Evolutionary conservation across 2,888 invertebrate species (phyloP), one percentile per base, ranked within the genome.

Genomic region (Amorpha juglandis): DNA sequence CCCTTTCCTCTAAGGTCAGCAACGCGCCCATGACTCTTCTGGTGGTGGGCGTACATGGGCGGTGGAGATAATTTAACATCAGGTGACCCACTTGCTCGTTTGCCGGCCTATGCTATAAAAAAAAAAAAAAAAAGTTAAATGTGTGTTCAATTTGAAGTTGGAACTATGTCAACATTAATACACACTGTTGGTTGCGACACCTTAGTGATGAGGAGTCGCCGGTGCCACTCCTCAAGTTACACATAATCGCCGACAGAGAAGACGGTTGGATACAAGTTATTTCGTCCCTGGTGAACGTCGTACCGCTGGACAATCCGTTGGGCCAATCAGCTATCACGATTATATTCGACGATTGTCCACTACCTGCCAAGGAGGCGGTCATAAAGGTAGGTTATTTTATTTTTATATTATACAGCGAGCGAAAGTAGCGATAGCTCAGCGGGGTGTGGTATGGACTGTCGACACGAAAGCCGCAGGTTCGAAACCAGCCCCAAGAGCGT

Each of bases 251-350:
- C 51, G 98, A 98, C 72, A 96, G 96, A 77, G 98, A 98, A 78
- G 97, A 97, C 67, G 98, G 98, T 0, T 99, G 98, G 98, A 95
- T 98, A 69, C 96, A 97, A 84, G 96, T 98, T 48, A 96, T 98
- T 0, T 95, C 95, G 68, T 97, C 97, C 0, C 95, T 98, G 94
- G 95, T 98, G 51, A 95, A 96, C 76, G 95, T 96, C 21, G 97
- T 98, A 70, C 98, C 98, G 0, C 91, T 96, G 74, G 95, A 96
- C 66, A 96, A 98, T 87, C 96, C 98, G 73, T 94, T 98, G 68
- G 98, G 98, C 0, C 98, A 98, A 1, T 98, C 98, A 19, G 97
- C 98, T 50, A 98, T 98, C 70, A 97, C 97, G 1, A 94, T 98
- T 53, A 93, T 98, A 27, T 94, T 98, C 66, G 98, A 98, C 82